phyloP scores from a whole-genome alignment of 2,113 vertebrate species.

The Epinephelus fuscoguttatus region DNA sequence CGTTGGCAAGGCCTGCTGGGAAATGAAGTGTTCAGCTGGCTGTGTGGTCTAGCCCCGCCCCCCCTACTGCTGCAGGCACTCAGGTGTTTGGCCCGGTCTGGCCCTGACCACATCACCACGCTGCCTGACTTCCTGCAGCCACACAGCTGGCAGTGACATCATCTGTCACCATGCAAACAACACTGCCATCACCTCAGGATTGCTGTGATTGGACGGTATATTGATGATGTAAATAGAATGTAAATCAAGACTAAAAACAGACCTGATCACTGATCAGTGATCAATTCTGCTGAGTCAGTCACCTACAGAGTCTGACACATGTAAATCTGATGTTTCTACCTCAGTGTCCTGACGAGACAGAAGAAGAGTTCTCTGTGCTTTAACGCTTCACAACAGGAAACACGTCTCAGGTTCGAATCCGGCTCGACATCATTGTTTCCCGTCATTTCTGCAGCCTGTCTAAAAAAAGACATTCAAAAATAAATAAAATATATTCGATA shows the following conservation, averaged over 20 bases:
- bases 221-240: constrained; percentile 39
- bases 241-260: constrained; percentile 36
- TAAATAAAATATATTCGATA: too few relatives aligned
- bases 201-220: constrained; percentile 11
- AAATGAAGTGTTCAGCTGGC: constrained; percentile 87
- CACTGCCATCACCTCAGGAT: constrained; percentile 34
- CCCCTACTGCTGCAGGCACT: constrained; percentile 90
- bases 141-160: constrained; percentile 71
- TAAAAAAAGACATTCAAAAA: too few relatives aligned
- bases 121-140: constrained; percentile 91
- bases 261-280: neutral
- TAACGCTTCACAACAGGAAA: too few relatives aligned
- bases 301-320: neutral
- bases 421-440: too few relatives aligned
- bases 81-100: constrained; percentile 89
- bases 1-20: constrained; percentile 90
- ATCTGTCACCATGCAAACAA: constrained; percentile 15
- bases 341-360: neutral
- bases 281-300: neutral
- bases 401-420: too few relatives aligned
- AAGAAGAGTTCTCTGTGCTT: neutral
- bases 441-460: too few relatives aligned
- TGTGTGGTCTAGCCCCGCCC: constrained; percentile 87
- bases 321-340: too few relatives aligned
- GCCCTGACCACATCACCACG: constrained; percentile 86